Percentiles rank a stretch among this genome's conserved stretches.
Evolutionary conservation across 1,140 invertebrate species (phyloP).

Genomic region (Lepeophtheirus salmonis): DNA sequence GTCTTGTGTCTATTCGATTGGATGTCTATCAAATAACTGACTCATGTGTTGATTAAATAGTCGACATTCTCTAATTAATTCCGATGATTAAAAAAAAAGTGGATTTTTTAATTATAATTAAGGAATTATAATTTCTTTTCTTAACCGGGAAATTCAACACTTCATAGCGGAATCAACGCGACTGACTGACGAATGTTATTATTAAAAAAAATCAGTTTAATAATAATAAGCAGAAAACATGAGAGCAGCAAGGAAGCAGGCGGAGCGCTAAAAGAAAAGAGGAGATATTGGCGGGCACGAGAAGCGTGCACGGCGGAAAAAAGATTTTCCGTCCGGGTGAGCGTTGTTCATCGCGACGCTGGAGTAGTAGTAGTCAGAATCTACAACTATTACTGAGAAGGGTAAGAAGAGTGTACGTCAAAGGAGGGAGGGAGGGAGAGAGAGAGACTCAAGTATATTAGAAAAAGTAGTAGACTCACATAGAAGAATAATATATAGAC

Average conservation of each 20-base stretch:
- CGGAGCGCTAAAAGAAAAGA: conserved; percentile 12
- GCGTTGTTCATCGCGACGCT: no score
- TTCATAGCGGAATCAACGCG: neutral
- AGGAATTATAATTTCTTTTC: neutral
- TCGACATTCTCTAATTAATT: no score
- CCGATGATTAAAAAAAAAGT: no score
- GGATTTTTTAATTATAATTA: neutral
- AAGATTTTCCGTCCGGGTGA: no score
- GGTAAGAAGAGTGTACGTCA: neutral
- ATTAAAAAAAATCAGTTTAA: conserved; percentile 20
- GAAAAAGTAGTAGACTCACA: neutral
- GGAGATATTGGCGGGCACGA: neutral
- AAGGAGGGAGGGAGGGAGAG: neutral
- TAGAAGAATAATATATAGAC: neutral
- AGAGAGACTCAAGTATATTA: no score
- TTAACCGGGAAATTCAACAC: neutral
- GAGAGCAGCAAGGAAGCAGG: neutral
- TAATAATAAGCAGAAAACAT: no score
- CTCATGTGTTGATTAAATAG: no score
- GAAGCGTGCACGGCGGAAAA: neutral
- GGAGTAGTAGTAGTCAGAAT: no score
- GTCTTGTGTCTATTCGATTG: no score
- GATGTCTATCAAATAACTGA: no score
- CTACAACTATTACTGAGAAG: no score
- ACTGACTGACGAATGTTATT: conserved; percentile 19